Evolutionary conservation across 2,888 invertebrate species (phyloP), one percentile per base, ranked within the genome.

Genomic region (Itoplectis maculator): DNA sequence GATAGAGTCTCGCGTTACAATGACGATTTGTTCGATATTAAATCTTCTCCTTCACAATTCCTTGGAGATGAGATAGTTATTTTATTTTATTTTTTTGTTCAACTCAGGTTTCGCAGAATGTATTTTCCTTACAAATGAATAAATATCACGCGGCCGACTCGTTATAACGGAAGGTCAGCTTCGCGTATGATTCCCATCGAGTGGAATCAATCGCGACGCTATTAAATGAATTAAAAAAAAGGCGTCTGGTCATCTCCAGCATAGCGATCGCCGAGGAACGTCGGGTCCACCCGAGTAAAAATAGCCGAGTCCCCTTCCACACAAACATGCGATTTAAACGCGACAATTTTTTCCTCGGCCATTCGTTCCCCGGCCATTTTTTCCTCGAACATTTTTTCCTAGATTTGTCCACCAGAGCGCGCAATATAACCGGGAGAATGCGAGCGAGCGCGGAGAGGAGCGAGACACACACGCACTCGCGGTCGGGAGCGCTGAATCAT

Each of bases 401-500:
- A n/a, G n/a, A n/a, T n/a, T n/a, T n/a, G n/a, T n/a, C n/a, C n/a
- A n/a, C n/a, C n/a, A n/a, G n/a, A n/a, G n/a, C n/a, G n/a, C 40
- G 47, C 51, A 11, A 37, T 35, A 37, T n/a, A 40, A 3, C 61
- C n/a, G n/a, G 9, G 9, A 9, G 59, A 81, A 68, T 37, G n/a
- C n/a, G 66, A 63, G 65, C 70, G 59, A 79, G 73, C 77, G 79
- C 72, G 79, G 56, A 83, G 79, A 75, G 68, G 68, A 73, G 68
- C 75, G 79, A 81, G 83, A 82, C 81, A 81, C 83, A 82, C 81
- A 85, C 87, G 86, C 85, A 86, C 83, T 86, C 84, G 88, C 82
- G 87, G 87, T 87, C 75, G 78, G 83, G 79, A 74, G 81, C 76
- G 66, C 82, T 91, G 89, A 90, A 91, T 91, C 86, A 90, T 91